phyloP scores from a whole-genome alignment of 2,113 vertebrate genomes.

The Pycnonotus jocosus region DNA sequence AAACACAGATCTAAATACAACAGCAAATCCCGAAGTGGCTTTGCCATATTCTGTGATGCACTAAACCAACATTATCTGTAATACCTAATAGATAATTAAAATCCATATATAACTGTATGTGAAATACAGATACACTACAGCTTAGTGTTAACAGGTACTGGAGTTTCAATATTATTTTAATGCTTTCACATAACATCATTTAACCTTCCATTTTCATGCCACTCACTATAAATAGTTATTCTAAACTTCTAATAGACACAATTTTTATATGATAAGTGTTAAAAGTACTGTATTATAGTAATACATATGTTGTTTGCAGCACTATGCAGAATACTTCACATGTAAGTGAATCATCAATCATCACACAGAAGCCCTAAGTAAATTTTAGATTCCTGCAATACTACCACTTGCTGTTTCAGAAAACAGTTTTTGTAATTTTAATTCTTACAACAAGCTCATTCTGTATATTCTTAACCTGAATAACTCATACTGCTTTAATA shows the following conservation, averaged over 20 bases:
- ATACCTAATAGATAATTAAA: not conserved
- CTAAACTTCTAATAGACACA: not conserved
- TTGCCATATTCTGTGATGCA: not conserved
- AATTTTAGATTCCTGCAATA: not conserved
- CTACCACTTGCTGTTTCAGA: not conserved
- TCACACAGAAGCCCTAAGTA: not conserved
- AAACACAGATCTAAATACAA: not conserved
- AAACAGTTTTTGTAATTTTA: not conserved
- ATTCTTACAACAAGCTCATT: not conserved
- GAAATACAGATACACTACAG: not conserved
- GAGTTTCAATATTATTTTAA: not conserved
- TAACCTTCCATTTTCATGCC: not conserved
- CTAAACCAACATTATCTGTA: not conserved
- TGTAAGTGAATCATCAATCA: not conserved
- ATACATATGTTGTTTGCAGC: not conserved
- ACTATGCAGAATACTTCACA: not conserved
- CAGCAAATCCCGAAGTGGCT: not conserved
- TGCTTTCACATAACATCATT: not conserved
- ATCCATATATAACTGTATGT: not conserved
- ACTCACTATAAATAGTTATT: not conserved
- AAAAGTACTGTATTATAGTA: not conserved
- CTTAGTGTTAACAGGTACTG: not conserved
- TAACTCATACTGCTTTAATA: not conserved
- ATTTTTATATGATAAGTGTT: not conserved
- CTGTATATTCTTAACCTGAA: not conserved